Evolutionary conservation across 2,888 invertebrate genomes (phyloP), one percentile per base, ranked within the genome.

Genomic region (Elysia crispata): DNA sequence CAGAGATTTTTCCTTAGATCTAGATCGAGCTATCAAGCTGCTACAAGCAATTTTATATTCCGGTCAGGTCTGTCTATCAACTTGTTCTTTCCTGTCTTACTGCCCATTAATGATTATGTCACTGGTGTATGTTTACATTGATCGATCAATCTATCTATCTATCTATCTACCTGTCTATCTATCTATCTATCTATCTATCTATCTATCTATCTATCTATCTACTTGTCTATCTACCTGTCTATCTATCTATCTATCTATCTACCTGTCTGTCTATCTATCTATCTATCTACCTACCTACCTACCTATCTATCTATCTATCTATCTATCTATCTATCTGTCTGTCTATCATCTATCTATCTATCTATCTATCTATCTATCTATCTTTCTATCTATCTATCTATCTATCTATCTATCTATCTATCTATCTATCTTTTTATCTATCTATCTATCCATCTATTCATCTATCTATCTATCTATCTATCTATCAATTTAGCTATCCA

Each of bases 361-460:
- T 73, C 13, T 23, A 8, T 67, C 15, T 69, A 18, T 80, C 28
- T 70, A 30, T 80, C 30, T 69, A 50, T 69, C 28, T 70, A 30
- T 20, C 20, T 62, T 30, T 25, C 15, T 70, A n/a, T 73, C 33
- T 50, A n/a, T 66, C 25, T 79, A 18, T 50, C 25, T 73, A 25
- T 25, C 50, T 23, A 28, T 30, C 33, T 62, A 6, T 31, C 30
- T 25, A 18, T 62, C 28, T 49, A 13, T 41, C 25, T 25, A 57
- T 62, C 15, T 8, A 3, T 1, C 28, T 3, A 60, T 60, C 25
- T 60, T 41, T 31, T 1, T 30, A 72, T 64, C 64, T 62, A 20
- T 64, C n/a, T 60, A 57, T 25, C 41, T 62, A 62, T 25, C 25
- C 23, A 18, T 18, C 30, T 41, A 3, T 41, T 41, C 18, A 23